These are phyloP conservation scores for Monochamus saltuarius DNA, from an alignment of 1,140 invertebrate genomes.

Conservation along the genomic window DNA sequence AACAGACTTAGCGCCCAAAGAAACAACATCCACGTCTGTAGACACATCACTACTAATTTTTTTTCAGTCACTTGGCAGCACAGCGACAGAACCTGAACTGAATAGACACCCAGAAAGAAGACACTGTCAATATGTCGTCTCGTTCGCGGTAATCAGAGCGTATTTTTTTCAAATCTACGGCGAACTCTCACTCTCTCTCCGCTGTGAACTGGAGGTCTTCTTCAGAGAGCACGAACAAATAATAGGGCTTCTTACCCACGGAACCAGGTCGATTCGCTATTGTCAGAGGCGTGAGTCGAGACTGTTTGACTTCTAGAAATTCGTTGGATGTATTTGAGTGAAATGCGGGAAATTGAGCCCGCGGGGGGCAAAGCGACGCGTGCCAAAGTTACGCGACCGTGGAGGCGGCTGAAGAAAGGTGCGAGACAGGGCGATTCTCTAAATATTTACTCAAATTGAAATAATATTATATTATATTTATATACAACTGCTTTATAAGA, in stretches of 20 bases:
- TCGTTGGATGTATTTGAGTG: too few relatives aligned
- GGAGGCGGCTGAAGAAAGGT: too few relatives aligned
- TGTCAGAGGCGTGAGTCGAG: background rate
- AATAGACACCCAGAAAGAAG: background rate
- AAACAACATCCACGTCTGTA: constrained; percentile 48
- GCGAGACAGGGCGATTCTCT: too few relatives aligned
- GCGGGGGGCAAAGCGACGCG: too few relatives aligned
- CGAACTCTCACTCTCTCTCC: constrained; percentile 7
- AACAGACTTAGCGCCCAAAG: constrained; percentile 45
- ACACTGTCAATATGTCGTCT: constrained; percentile 13
- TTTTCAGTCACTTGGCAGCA: too few relatives aligned
- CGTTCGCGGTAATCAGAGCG: constrained; percentile 19
- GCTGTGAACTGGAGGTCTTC: background rate
- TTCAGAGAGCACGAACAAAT: background rate
- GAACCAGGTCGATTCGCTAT: constrained; percentile 16
- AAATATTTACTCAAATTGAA: too few relatives aligned
- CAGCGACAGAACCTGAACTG: too few relatives aligned
- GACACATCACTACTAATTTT: constrained; percentile 37
- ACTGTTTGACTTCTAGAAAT: too few relatives aligned
- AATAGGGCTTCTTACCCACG: constrained; percentile 8
- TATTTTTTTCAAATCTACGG: constrained; percentile 13
- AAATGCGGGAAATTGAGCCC: too few relatives aligned
- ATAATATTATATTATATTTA: too few relatives aligned
- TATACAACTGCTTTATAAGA: too few relatives aligned
- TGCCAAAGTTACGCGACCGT: too few relatives aligned